Conservation (phyloP, 2,888 invertebrate species). For the Drosophila prolongata region DNA sequence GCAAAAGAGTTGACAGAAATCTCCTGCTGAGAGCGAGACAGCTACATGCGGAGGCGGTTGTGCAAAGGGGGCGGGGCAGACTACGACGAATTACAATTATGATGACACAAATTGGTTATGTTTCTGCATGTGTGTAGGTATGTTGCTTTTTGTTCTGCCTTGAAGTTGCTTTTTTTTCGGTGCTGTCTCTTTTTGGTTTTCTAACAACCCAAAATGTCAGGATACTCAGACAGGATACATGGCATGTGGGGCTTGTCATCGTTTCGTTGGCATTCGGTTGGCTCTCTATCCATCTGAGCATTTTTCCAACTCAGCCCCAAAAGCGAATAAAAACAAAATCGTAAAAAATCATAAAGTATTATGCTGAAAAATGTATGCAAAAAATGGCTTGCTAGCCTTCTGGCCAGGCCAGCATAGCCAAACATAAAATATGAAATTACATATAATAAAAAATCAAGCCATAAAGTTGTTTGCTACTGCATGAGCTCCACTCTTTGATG, state of each 20-base stretch:
- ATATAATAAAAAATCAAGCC: constrained; percentile 73
- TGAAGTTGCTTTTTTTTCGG: constrained; percentile 30
- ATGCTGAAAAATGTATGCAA: constrained; percentile 73
- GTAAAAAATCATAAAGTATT: constrained; percentile 71
- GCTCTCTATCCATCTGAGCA: constrained; percentile 23
- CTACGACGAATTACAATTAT: constrained; percentile 74
- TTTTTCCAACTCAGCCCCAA: constrained; percentile 26
- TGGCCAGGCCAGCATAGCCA: constrained; percentile 48
- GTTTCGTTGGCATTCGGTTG: constrained; percentile 53
- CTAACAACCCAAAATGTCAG: constrained; percentile 57
- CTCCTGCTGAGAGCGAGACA: constrained; percentile 41
- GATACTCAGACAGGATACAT: constrained; percentile 63
- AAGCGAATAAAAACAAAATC: constrained; percentile 63
- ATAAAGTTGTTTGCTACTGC: constrained; percentile 63
- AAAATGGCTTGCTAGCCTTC: constrained; percentile 57
- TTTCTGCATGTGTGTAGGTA: constrained; percentile 52
- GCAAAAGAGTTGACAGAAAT: constrained; percentile 52
- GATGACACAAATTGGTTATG: constrained; percentile 81
- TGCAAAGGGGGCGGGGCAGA: constrained; percentile 12
- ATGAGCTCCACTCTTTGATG: constrained; percentile 43
- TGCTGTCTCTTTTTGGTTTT: constrained; percentile 17
- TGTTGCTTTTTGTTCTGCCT: constrained; percentile 49
- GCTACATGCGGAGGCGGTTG: constrained; percentile 11
- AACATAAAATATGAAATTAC: constrained; percentile 74
- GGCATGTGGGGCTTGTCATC: constrained; percentile 72